Percentiles rank a stretch among this genome's conserved stretches.
These are phyloP conservation scores for Magallana gigas DNA, from an alignment of 1,140 invertebrate genomes.

Conservation along the genomic window DNA sequence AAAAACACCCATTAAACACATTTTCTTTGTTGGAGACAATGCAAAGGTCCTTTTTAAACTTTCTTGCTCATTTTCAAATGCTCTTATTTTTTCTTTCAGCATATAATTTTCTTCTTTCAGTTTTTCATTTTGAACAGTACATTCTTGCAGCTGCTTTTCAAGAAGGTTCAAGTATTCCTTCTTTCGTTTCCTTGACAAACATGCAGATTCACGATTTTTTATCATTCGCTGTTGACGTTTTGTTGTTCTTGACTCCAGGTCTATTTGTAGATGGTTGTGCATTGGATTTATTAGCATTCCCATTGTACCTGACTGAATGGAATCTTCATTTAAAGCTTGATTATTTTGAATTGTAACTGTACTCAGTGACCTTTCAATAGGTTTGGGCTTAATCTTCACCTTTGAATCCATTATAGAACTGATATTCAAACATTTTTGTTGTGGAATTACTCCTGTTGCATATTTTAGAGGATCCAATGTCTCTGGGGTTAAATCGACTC, in stretches of 20 bases:
- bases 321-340: neutral
- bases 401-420: conserved; percentile 22
- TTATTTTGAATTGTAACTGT: neutral
- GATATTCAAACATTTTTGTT: neutral
- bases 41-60: neutral
- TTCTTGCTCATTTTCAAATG: neutral
- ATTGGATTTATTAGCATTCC: neutral
- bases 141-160: neutral
- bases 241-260: neutral
- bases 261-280: neutral
- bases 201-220: conserved; percentile 20
- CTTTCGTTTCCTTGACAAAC: conserved; percentile 19
- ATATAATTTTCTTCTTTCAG: conserved; percentile 4
- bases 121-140: conserved; percentile 7
- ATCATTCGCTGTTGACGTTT: conserved; percentile 33
- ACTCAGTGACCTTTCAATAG: neutral
- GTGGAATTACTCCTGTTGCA: neutral
- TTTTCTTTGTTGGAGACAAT: neutral
- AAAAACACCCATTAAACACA: conserved; percentile 6
- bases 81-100: conserved; percentile 30
- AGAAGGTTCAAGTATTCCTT: neutral
- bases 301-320: neutral
- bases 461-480: neutral
- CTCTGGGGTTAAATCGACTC: too few species aligned
- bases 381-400: conserved; percentile 16